Base-by-base conservation (phyloP, 2,888 invertebrate species). In the Andrena camellia region DNA sequence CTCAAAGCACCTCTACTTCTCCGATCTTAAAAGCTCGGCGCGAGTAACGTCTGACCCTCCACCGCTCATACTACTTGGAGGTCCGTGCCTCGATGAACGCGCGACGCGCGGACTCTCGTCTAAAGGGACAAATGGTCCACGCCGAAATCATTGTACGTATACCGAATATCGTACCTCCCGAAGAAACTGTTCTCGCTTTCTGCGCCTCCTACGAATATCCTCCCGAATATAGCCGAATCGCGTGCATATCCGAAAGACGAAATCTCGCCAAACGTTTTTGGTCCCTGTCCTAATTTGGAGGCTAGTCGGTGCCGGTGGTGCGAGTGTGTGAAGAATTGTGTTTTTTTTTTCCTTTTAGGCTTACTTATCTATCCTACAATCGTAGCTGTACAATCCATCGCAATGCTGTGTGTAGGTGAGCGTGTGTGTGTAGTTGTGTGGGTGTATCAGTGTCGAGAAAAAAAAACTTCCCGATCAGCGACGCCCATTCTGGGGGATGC, bases 381-480 rank as follows among this genome's bases (percentile, higher is more conserved):
- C 89, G 88, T 90, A 90, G 89, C 91, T 92, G 90, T 91, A 92
- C 90, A 90, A 91, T 92, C 90, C 90, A 90, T 92, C 91, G 90
- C 91, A 92, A 92, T 92, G 92, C 91, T 90, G 89, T 90, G 88
- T 91, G 86, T 87, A 66, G 86, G 79, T 85, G 83, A 83, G 86
- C 85, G 81, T 90, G 87, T 87, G 50, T 78, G 90, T 90, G 89
- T 91, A 79, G 85, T 73, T 71, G 89, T 92, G 89, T 87, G 33
- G 64, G 60, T 83, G 85, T 86, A 75, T 86, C 79, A 78, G 88
- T 86, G 90, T 87, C 88, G 88, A 92, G 90, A 91, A 92, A 90
- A 91, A 90, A 91, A 90, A 91, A 91, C 89, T 92, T 90, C 89
- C 90, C 88, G 88, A 91, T 92, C 92, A 89, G 87, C 85, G 88